Conservation (phyloP, 2,797 vertebrate species). For the Atherinosoma microstoma region DNA sequence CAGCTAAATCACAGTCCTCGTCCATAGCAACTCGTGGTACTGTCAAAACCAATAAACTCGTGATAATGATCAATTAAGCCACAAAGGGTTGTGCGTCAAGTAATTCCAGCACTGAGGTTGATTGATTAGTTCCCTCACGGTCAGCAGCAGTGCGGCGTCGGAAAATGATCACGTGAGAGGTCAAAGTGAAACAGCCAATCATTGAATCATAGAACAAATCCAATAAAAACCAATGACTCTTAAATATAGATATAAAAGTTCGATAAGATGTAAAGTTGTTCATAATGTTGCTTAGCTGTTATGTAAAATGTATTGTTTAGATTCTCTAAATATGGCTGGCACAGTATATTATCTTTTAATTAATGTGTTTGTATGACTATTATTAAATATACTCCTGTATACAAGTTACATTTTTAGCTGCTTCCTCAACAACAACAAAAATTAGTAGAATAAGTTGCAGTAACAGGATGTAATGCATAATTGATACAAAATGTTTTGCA, state of each 20-base stretch:
- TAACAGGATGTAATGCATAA: too few relatives aligned
- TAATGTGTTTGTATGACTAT: too few relatives aligned
- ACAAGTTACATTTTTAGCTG: too few relatives aligned
- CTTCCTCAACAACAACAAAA: too few relatives aligned
- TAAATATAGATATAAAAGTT: too few relatives aligned
- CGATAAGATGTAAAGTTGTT: not conserved
- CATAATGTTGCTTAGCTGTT: too few relatives aligned
- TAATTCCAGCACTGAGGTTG: slow-evolving; percentile 28
- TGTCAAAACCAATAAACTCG: slow-evolving; percentile 62
- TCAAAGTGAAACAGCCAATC: slow-evolving; percentile 62
- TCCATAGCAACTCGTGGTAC: slow-evolving; percentile 68
- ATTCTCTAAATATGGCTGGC: too few relatives aligned
- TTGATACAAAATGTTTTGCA: too few relatives aligned
- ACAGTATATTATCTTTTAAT: too few relatives aligned
- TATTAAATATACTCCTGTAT: too few relatives aligned
- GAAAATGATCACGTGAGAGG: slow-evolving; percentile 48
- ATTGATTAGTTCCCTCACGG: slow-evolving; percentile 60
- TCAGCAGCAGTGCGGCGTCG: not conserved
- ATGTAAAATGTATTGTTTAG: too few relatives aligned
- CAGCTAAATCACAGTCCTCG: slow-evolving; percentile 53
- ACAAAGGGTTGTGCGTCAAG: slow-evolving; percentile 1
- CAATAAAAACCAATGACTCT: not conserved
- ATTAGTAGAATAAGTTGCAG: too few relatives aligned
- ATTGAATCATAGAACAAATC: slow-evolving; percentile 12
- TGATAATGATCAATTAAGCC: slow-evolving; percentile 72